These are phyloP conservation scores for Anisognathus igniventris DNA, from an alignment of 2,797 vertebrate genomes.

Conservation along the genomic window DNA sequence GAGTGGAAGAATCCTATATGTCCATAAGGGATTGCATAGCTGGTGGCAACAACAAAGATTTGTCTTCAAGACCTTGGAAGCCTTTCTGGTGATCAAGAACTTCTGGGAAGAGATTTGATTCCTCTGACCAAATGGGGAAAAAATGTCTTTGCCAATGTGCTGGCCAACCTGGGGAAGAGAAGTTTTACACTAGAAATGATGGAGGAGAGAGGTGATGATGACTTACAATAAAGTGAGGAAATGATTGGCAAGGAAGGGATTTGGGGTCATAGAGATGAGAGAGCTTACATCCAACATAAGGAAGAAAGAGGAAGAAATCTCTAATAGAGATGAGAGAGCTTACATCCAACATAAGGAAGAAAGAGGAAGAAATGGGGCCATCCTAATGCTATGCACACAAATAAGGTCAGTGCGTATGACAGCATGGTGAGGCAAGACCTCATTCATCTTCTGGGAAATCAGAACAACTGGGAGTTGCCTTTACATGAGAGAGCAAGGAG, in stretches of 20 bases:
- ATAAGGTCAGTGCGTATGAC: not conserved
- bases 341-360: not conserved
- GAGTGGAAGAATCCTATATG: not conserved
- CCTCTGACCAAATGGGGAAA: fast-evolving
- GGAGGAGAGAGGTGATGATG: not conserved
- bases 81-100: not conserved
- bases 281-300: not conserved
- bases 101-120: not conserved
- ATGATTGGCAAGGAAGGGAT: not conserved
- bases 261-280: not conserved
- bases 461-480: not conserved
- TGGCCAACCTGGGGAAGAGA: not conserved
- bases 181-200: not conserved
- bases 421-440: not conserved
- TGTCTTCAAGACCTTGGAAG: not conserved
- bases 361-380: not conserved
- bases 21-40: not conserved
- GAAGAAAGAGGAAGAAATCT: too few species aligned
- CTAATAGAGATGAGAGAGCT: not conserved
- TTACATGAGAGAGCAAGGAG: not conserved
- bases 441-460: not conserved
- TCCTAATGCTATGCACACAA: not conserved
- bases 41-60: not conserved
- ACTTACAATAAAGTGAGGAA: not conserved
- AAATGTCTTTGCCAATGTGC: not conserved